phyloP scores from a whole-genome alignment of 2,888 invertebrate species.

The Pardosa pseudoannulata region DNA sequence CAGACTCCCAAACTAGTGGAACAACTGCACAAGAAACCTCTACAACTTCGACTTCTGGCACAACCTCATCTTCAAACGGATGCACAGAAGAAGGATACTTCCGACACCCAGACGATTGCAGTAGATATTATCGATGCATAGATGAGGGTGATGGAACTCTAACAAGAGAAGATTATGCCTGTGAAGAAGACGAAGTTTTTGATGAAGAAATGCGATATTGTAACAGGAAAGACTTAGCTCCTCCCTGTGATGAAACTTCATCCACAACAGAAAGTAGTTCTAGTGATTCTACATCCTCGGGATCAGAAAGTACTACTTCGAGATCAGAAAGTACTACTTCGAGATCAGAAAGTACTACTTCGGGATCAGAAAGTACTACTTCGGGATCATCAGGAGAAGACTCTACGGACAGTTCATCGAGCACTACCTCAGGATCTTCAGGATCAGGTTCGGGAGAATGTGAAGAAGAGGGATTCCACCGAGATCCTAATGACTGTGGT shows the following conservation, averaged over 20 bases:
- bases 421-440: background rate
- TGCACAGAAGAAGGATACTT: background rate
- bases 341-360: background rate
- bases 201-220: constrained; percentile 56
- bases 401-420: background rate
- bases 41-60: background rate
- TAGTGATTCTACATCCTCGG: constrained; percentile 33
- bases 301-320: background rate
- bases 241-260: constrained; percentile 58
- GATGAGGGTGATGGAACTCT: constrained; percentile 61
- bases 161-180: constrained; percentile 73
- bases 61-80: background rate
- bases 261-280: constrained; percentile 37
- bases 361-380: background rate
- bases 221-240: constrained; percentile 51
- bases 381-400: background rate
- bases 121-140: constrained; percentile 73
- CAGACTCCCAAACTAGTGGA: background rate
- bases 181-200: constrained; percentile 73
- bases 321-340: background rate
- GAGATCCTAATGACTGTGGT: constrained; percentile 73
- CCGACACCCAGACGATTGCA: constrained; percentile 19
- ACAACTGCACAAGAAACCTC: background rate
- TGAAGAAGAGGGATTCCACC: constrained; percentile 73
- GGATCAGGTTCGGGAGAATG: constrained; percentile 32